Evolutionary conservation across 2,888 invertebrate genomes (phyloP), one percentile per base, ranked within the genome.

Genomic region (Melanophora roralis): DNA sequence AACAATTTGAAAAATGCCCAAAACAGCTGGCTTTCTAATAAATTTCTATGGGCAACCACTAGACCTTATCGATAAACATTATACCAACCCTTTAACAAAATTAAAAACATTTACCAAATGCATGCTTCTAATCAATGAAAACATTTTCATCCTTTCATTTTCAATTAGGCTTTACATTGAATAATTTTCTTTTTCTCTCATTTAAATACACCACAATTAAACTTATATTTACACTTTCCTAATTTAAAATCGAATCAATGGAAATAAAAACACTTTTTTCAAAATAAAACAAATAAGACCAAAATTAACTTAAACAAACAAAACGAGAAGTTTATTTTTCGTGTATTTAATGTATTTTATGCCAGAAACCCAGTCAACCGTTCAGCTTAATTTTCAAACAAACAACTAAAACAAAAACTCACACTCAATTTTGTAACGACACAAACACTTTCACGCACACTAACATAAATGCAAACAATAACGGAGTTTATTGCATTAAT

Each of bases 351-450:
- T 57, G 62, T 64, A 77, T 71, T 71, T 77, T 77, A 77, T 65
- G 76, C 76, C 69, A 64, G 11, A 74, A 64, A 57, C 71, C 45
- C 69, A 77, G 57, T 57, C 69, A 57, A 77, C 64, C 76, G 51
- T 71, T 71, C 11, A 71, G 71, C 74, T 67, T n/a, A 67, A 74
- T 74, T 74, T 67, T 43, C 74, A 11, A 67, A 34, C 57, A 65
- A 49, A 32, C 47, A 40, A 19, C 19, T n/a, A 40, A 47, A 43
- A 43, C 14, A 23, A 23, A 38, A 19, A 43, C n/a, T 8, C 51
- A 32, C 19, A 68, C 27, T 27, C 32, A 55, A 14, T 36, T 53
- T 47, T 21, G 21, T 21, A 47, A 3, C 12, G 47, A 49, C 2
- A 49, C 5, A 6, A 5, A 49, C n/a, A 19, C n/a, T 27, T 27